Evolutionary conservation across 2,888 invertebrate species (phyloP), one percentile per base, ranked within the genome.

Genomic region (Dastarcus helophoroides): DNA sequence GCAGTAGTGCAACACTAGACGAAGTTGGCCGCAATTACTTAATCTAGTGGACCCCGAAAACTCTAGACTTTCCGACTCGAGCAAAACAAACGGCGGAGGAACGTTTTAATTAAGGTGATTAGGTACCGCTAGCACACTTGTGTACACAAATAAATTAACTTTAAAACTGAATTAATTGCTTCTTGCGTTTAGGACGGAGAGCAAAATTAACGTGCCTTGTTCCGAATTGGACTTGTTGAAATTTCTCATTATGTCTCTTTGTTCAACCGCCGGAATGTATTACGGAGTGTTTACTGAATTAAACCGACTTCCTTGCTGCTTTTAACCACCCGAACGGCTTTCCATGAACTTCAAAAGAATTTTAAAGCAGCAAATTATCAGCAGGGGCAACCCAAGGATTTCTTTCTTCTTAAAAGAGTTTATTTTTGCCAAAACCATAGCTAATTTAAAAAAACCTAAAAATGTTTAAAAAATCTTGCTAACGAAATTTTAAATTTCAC

Each of bases 41-140:
- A 56, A 57, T 56, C 56, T 55, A 54, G 48, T 46, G 48, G 51
- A 47, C 50, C 48, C 4, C 25, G 9, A 17, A n/a, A n/a, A 10
- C 10, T 23, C 24, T 5, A 7, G 9, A 23, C 7, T 6, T 6
- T 8, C 24, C 24, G 9, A 10, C 24, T 11, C 7, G 2, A 29
- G 22, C 26, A 26, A 24, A 22, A 42, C 40, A 34, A 41, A 42
- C 39, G 32, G 33, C 41, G 16, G 26, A 41, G 45, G 50, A 52
- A 51, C 56, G 55, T 60, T 60, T 60, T 60, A 62, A 62, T 62
- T 62, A 60, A 60, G 55, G 60, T 62, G 59, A 61, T 62, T 62
- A 60, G 56, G 56, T 58, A 56, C 53, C 50, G 47, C 48, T 51
- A 46, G 50, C 52, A 44, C 49, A 48, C 47, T 54, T 54, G 53